These are phyloP conservation scores for Tamandua tetradactyla DNA, from an alignment of 2,797 vertebrate genomes.

Conservation along the genomic window DNA sequence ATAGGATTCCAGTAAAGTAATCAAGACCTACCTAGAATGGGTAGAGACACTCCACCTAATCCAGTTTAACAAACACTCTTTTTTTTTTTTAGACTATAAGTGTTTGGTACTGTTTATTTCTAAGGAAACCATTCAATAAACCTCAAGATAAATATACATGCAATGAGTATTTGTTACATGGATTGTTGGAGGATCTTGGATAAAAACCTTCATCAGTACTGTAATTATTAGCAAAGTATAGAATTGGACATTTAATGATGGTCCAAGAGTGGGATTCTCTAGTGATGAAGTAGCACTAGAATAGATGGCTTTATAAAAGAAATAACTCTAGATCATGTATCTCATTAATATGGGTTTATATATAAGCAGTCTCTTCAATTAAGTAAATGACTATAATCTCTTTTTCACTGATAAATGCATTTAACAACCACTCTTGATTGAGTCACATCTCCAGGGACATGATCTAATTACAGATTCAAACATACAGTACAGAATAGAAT, in stretches of 20 bases:
- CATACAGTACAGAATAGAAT: too few relatives aligned
- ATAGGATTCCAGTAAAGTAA: too few relatives aligned
- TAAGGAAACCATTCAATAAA: constrained; percentile 18
- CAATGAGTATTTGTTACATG: background rate
- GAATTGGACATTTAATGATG: constrained; percentile 14
- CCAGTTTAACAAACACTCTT: too few relatives aligned
- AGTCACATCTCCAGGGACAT: too few relatives aligned
- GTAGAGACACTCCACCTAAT: too few relatives aligned
- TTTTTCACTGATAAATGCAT: background rate
- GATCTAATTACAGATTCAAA: too few relatives aligned
- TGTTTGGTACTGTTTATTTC: background rate
- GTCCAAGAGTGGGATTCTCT: background rate
- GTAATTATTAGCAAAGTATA: constrained; percentile 13
- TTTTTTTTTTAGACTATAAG: background rate
- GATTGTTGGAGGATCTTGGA: constrained; percentile 8
- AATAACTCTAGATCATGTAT: background rate
- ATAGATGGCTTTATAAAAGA: constrained; percentile 7
- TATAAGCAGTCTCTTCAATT: background rate
- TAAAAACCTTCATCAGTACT: background rate
- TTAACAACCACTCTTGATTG: too few relatives aligned
- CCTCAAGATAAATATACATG: background rate
- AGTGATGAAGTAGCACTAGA: background rate
- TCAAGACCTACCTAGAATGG: too few relatives aligned
- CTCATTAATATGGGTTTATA: constrained; percentile 48
- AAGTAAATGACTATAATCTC: background rate